Conservation (phyloP, 2,888 invertebrate species). For the Spodoptera littoralis region DNA sequence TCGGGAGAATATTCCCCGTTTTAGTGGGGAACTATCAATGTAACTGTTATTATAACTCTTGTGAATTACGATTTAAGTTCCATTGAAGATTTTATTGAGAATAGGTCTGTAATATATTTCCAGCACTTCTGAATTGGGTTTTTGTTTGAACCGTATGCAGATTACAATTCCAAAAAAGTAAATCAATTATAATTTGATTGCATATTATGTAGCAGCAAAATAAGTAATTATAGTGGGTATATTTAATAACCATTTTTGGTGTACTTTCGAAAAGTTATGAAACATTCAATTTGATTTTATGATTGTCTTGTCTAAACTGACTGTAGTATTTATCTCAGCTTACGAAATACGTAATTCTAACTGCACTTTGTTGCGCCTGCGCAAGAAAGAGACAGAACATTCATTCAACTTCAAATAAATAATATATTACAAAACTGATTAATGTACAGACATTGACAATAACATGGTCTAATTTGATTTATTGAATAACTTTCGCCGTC, state of each 20-base stretch:
- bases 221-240: no score
- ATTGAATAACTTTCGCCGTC: slow-evolving; percentile 80
- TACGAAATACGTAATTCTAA: slow-evolving; percentile 42
- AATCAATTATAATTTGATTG: slow-evolving; percentile 2
- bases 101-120: no score
- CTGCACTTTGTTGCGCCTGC: slow-evolving; percentile 30
- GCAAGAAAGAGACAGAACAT: slow-evolving; percentile 45
- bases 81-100: no score
- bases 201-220: no score
- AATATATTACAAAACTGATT: slow-evolving; percentile 65
- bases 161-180: background rate
- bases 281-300: slow-evolving; percentile 28
- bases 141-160: no score
- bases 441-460: slow-evolving; percentile 71
- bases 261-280: slow-evolving; percentile 45
- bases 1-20: no score
- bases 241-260: background rate
- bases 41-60: no score
- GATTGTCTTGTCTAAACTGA: slow-evolving; percentile 18
- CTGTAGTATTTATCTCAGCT: slow-evolving; percentile 29
- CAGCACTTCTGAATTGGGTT: no score
- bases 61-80: no score
- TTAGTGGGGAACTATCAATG: no score
- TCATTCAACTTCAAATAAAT: slow-evolving; percentile 53
- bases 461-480: slow-evolving; percentile 75